Conservation (phyloP, 2,797 vertebrate genomes). For the Chiroxiphia lanceolata region DNA sequence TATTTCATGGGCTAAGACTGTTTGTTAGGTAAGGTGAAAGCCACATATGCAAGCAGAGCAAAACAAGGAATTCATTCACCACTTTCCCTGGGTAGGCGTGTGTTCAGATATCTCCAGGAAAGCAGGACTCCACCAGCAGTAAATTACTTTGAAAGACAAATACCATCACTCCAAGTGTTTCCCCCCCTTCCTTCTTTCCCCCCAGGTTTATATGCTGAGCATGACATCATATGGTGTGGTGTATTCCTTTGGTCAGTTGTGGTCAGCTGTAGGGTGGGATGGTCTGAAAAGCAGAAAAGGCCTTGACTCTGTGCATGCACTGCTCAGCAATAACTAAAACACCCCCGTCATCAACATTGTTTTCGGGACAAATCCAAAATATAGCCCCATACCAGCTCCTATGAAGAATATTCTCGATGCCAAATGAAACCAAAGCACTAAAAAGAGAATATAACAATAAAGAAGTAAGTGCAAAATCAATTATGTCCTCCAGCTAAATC, state of each 20-base stretch:
- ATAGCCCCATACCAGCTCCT: neutral
- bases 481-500: neutral
- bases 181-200: neutral
- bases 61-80: neutral
- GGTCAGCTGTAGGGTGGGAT: neutral
- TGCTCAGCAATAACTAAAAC: neutral
- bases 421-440: neutral
- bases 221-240: neutral
- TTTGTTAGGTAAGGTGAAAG: neutral
- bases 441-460: neutral
- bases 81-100: too few relatives aligned
- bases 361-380: neutral
- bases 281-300: neutral
- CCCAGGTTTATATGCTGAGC: neutral
- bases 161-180: too few relatives aligned
- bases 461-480: neutral
- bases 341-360: neutral
- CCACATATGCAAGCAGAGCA: neutral
- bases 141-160: neutral
- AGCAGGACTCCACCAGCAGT: neutral
- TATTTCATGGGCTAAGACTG: neutral
- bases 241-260: neutral
- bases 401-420: neutral
- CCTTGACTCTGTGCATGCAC: neutral
- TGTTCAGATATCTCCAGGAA: neutral